A percentile compares a stretch with the other conserved stretches of the same genome.
Evolutionary conservation across 2,888 invertebrate species (phyloP).

Genomic region (Pandemis cinnamomeana): DNA sequence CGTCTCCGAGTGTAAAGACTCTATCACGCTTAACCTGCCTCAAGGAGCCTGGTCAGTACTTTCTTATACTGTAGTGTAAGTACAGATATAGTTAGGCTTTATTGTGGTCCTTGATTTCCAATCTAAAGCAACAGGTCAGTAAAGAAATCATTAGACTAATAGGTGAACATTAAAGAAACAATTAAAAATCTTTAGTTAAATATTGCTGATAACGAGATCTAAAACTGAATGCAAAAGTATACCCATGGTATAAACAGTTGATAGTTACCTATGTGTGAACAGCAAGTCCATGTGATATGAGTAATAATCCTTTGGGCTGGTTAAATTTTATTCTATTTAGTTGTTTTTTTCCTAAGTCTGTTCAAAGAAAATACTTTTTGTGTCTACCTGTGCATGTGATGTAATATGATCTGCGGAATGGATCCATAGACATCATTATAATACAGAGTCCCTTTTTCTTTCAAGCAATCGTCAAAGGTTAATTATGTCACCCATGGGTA

Average conservation of each 20-base stretch:
- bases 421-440: not conserved
- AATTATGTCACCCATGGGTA: constrained; percentile 2
- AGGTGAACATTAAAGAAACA: not conserved
- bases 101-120: not conserved
- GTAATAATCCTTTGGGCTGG: too few relatives aligned
- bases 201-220: too few relatives aligned
- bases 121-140: not conserved
- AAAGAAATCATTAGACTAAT: not conserved
- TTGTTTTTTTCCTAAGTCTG: too few relatives aligned
- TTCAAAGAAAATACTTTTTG: not conserved
- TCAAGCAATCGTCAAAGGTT: not conserved
- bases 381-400: not conserved
- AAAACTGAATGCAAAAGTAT: too few relatives aligned
- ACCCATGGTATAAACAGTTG: too few relatives aligned
- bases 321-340: too few relatives aligned
- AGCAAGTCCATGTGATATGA: too few relatives aligned
- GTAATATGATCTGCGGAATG: not conserved
- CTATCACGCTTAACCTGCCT: constrained; percentile 93
- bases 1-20: constrained; percentile 87
- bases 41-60: constrained; percentile 55
- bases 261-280: too few relatives aligned
- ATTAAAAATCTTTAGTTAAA: too few relatives aligned
- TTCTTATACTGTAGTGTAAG: not conserved
- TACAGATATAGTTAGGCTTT: not conserved
- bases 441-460: constrained; percentile 3